Conservation (phyloP, 23 tunicate genomes). For the Botrylloides violaceus region DNA sequence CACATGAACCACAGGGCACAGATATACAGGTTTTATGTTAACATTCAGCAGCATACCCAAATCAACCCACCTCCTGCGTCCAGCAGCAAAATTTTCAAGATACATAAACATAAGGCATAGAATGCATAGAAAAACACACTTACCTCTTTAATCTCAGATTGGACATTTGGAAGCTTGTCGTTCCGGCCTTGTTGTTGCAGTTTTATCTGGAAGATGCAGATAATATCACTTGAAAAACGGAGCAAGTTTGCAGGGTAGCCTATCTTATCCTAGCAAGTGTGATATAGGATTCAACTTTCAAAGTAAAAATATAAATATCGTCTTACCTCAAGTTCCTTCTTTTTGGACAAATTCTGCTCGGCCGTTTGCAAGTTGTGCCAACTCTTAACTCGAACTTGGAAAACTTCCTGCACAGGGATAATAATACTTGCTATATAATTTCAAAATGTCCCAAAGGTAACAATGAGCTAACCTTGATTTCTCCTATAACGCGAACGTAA, state of each 20-base stretch:
- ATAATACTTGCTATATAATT: background rate
- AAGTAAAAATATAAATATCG: background rate
- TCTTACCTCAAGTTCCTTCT: slow-evolving; percentile 46
- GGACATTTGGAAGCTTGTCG: slow-evolving; percentile 66
- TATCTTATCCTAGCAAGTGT: too few species aligned
- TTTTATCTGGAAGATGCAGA: too few species aligned
- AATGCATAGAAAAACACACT: too few species aligned
- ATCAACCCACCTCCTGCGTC: too few species aligned
- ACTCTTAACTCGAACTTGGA: slow-evolving; percentile 54
- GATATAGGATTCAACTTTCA: background rate
- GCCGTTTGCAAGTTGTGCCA: slow-evolving; percentile 91
- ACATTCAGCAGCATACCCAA: too few species aligned
- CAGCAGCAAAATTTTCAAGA: too few species aligned
- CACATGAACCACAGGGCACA: too few species aligned
- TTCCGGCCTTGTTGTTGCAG: slow-evolving; percentile 60
- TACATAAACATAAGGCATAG: too few species aligned
- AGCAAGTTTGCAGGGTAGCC: background rate
- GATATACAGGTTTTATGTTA: too few species aligned
- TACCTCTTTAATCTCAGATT: slow-evolving; percentile 68
- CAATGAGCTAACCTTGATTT: slow-evolving; percentile 54
- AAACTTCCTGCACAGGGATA: slow-evolving; percentile 19
- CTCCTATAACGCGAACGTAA: slow-evolving; percentile 59
- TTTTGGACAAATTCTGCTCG: slow-evolving; percentile 50
- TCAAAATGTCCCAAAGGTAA: too few species aligned
- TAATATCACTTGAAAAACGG: background rate